Percentiles rank a stretch among this genome's conserved stretches.
Evolutionary conservation across 2,797 vertebrate species (phyloP).

Genomic region (Thunnus albacares): DNA sequence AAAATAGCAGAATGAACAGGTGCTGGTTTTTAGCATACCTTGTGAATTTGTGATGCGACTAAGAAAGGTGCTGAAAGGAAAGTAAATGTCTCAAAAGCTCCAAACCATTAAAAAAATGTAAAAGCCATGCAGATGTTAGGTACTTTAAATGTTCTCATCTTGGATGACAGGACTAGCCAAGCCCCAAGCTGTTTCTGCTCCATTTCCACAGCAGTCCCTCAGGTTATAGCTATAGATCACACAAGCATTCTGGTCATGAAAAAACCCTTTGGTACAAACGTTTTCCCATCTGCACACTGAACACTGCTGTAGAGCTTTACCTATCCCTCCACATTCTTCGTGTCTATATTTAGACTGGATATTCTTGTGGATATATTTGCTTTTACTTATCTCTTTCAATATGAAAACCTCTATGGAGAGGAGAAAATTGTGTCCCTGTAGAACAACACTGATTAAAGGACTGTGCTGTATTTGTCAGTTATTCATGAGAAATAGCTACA

Average conservation of each 20-base stretch:
- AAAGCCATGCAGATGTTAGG: slow-evolving; percentile 25
- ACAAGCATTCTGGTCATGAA: slow-evolving; percentile 31
- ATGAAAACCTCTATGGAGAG: slow-evolving; percentile 11
- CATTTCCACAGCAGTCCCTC: slow-evolving; percentile 31
- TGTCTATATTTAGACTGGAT: slow-evolving; percentile 39
- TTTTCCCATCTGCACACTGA: slow-evolving; percentile 32
- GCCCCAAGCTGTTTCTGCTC: slow-evolving; percentile 28
- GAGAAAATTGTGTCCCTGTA: slow-evolving; percentile 29
- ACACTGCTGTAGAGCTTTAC: slow-evolving; percentile 2
- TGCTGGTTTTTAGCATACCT: slow-evolving; percentile 34
- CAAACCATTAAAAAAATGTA: neutral
- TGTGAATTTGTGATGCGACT: slow-evolving; percentile 58
- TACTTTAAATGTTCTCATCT: slow-evolving; percentile 34
- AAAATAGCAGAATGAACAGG: slow-evolving; percentile 49
- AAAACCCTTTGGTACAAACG: slow-evolving; percentile 12
- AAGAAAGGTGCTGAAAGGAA: neutral
- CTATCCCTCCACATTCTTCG: slow-evolving; percentile 11
- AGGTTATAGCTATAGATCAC: slow-evolving; percentile 39
- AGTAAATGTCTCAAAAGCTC: neutral
- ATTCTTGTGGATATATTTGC: slow-evolving; percentile 30
- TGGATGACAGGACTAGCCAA: slow-evolving; percentile 19
- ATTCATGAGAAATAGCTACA: slow-evolving; percentile 39
- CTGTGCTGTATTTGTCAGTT: slow-evolving; percentile 31
- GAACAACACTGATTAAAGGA: slow-evolving; percentile 44
- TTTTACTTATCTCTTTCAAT: slow-evolving; percentile 46